Conservation (phyloP, 2,113 vertebrate genomes). For the Eolophus roseicapilla region DNA sequence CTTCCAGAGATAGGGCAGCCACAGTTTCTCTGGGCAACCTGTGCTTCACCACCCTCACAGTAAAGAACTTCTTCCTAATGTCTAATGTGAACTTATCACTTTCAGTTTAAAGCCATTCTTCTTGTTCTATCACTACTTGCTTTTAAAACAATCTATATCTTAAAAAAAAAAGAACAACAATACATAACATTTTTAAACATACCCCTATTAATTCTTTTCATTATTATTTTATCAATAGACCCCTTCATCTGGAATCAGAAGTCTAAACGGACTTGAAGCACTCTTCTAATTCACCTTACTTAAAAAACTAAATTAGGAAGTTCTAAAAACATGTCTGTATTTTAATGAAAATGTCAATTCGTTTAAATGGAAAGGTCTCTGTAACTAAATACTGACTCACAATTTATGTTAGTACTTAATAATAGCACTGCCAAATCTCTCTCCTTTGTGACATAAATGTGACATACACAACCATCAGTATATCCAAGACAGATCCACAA, state of each 20-base stretch:
- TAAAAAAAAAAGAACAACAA: background rate
- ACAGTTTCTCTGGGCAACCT: background rate
- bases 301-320: background rate
- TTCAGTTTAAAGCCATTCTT: background rate
- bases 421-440: background rate
- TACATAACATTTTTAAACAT: background rate
- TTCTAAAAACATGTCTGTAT: background rate
- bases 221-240: background rate
- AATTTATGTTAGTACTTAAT: background rate
- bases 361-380: background rate
- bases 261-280: background rate
- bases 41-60: too few species aligned
- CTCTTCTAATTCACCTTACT: background rate
- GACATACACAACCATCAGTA: background rate
- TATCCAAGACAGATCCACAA: background rate
- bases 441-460: background rate
- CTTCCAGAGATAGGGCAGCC: background rate
- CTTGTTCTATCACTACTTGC: background rate
- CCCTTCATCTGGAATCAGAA: background rate
- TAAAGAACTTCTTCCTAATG: too few species aligned
- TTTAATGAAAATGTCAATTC: background rate
- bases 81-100: background rate
- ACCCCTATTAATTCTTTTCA: background rate
- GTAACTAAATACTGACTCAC: background rate
- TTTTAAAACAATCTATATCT: background rate